Base-by-base conservation (phyloP, 2,113 vertebrate genomes). In the Archocentrus centrarchus region DNA sequence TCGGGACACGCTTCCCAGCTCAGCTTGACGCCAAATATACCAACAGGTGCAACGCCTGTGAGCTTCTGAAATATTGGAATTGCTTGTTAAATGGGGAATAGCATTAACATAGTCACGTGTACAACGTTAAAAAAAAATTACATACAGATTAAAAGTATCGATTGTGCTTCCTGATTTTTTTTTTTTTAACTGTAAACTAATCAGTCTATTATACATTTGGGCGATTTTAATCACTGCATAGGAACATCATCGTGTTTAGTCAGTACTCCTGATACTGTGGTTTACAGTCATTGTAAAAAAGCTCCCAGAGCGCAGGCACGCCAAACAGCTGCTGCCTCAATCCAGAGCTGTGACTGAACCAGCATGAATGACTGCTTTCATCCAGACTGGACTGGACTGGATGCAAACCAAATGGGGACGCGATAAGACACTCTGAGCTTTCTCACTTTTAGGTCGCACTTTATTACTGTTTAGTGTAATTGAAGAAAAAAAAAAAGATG, bases 381-480 rank as follows among this genome's bases (percentile, higher is more conserved):
- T 85, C 73, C 60, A 80, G 59, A 77, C 35, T 82, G 22, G 30
- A 63, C 59, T 37, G 22, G 39, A 20, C 86, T 88, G 75, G 93
- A 92, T 0, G 0, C 0, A 9, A 2, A 89, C 91, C 94, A 95
- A 93, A 83, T 93, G 62, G 87, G 92, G 80, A 77, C 58, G 66
- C 44, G 11, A 53, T 73, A 20, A 73, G 24, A 53, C 47, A 70
- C 44, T 11, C 15, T 59, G 1, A 95, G 59, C 68, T 62, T 35
- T 37, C 35, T 6, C 32, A 58, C 50, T 44, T 62, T 47, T 59
- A 50, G 0, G 32, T 70, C 14, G 53, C 2, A 77, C 7, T 75
- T 17, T 47, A 3, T 35, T 53, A 11, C 11, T 15, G 35, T 85
- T 22, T 35, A 14, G 50, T 55, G 64, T 39, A 24, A 24, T 24